Percentiles rank a stretch among this genome's conserved stretches.
These are phyloP conservation scores for Eustalomyia histrio DNA, from an alignment of 2,888 invertebrate genomes.

Conservation along the genomic window DNA sequence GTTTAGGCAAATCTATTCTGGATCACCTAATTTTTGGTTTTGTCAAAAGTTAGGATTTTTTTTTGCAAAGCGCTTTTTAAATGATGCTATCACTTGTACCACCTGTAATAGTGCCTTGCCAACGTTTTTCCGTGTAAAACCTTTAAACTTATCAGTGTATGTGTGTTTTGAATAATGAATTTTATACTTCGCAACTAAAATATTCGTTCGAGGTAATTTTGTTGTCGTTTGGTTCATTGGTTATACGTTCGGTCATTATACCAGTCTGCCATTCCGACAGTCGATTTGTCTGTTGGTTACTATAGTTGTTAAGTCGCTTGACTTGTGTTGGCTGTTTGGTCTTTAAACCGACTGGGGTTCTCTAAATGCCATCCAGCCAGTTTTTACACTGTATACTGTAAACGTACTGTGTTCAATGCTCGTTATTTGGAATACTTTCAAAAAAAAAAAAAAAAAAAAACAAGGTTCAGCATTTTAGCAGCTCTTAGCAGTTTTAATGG, in stretches of 20 bases:
- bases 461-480: conserved; percentile 12
- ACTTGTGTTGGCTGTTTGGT: conserved; percentile 13
- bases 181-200: not conserved
- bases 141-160: not conserved
- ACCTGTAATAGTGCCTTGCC: too few species aligned
- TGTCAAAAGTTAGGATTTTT: too few species aligned
- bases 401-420: conserved; percentile 29
- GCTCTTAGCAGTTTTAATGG: not conserved
- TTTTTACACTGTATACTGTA: conserved; percentile 17
- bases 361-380: conserved; percentile 43
- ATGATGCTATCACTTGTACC: too few species aligned
- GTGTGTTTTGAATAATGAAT: not conserved
- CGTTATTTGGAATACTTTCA: conserved; percentile 56
- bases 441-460: too few species aligned
- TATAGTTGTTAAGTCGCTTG: conserved; percentile 31
- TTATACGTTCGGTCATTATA: not conserved
- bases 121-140: too few species aligned
- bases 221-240: not conserved
- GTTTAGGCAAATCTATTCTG: too few species aligned
- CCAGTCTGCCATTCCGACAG: not conserved
- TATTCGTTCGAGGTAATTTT: not conserved
- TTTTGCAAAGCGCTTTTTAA: too few species aligned
- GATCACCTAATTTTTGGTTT: too few species aligned
- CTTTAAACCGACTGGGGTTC: conserved; percentile 51
- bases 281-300: not conserved